Evolutionary conservation across 2,888 invertebrate species (phyloP), one percentile per base, ranked within the genome.

Genomic region (Drosophila quasianomalipes): DNA sequence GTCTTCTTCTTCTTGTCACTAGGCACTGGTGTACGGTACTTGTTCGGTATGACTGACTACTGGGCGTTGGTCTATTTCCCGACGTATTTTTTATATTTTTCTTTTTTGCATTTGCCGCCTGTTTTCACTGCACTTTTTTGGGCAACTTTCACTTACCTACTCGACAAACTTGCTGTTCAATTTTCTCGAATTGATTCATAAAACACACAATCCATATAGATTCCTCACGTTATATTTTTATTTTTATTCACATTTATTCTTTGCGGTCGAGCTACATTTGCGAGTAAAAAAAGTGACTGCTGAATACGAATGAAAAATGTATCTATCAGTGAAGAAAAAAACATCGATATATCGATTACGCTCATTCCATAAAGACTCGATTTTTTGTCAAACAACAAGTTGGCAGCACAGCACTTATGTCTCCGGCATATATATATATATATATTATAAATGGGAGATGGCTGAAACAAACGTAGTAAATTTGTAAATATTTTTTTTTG

Each of bases 231-330:
- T 79, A 78, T 79, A 78, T 77, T 76, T 81, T 74, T 73, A 74
- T 70, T 73, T 80, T 81, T 65, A 69, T 74, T 70, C 81, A 76
- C 79, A 81, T 80, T 80, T 79, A 81, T 81, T 81, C 82, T 82
- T 82, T 87, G 85, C 84, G 85, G 84, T 76, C 85, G 81, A 85
- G 79, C 86, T 84, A 73, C 77, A 82, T 77, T 85, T 79, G 85
- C 88, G 85, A 85, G 85, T 83, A 83, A 83, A 85, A 85, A 81
- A 81, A 81, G 81, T 81, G 81, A 81, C 81, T 81, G 77, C 77
- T 78, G 70, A 72, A 70, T 74, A 53, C 69, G 74, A 72, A 68
- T 74, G 85, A 77, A 85, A 85, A 87, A 82, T 84, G 85, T 85
- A 81, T 85, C 81, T 85, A 87, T 85, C 83, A 79, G 66, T 67